A percentile compares a stretch with the other conserved stretches of the same genome.
Evolutionary conservation across 2,113 vertebrate species (phyloP).

Genomic region (Sorex fumeus): DNA sequence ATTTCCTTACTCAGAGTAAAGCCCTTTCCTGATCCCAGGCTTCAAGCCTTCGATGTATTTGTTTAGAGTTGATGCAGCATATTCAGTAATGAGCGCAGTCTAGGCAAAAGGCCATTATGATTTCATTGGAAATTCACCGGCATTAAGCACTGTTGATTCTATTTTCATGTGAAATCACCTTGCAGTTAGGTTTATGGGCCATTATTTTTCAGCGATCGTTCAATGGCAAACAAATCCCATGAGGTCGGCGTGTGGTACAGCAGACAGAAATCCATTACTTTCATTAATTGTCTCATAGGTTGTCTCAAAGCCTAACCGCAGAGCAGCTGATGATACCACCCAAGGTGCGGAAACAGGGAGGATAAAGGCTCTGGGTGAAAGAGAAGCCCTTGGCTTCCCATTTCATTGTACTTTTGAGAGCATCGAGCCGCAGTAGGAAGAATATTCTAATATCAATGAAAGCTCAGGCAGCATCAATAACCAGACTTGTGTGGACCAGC

Average conservation of each 20-base stretch:
- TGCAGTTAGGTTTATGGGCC: neutral
- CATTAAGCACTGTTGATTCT: constrained; percentile 60
- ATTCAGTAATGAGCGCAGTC: neutral
- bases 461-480: too few relatives aligned
- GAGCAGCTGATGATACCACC: neutral
- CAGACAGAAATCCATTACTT: neutral
- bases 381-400: neutral
- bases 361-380: neutral
- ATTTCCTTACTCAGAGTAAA: constrained; percentile 60
- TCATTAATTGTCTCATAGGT: neutral
- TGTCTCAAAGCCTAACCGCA: neutral
- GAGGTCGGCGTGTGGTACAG: neutral
- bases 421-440: neutral
- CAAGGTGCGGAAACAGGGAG: neutral
- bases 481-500: accelerated
- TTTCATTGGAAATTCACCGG: constrained; percentile 64
- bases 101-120: constrained; percentile 31
- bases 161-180: constrained; percentile 65
- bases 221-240: constrained; percentile 12
- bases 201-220: neutral
- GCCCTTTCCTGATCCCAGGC: constrained; percentile 41
- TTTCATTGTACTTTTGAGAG: neutral
- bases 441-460: neutral
- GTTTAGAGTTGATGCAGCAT: neutral
- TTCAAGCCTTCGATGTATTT: constrained; percentile 49